Conservation (phyloP, 2,888 invertebrate species). For the Diaperis boleti region DNA sequence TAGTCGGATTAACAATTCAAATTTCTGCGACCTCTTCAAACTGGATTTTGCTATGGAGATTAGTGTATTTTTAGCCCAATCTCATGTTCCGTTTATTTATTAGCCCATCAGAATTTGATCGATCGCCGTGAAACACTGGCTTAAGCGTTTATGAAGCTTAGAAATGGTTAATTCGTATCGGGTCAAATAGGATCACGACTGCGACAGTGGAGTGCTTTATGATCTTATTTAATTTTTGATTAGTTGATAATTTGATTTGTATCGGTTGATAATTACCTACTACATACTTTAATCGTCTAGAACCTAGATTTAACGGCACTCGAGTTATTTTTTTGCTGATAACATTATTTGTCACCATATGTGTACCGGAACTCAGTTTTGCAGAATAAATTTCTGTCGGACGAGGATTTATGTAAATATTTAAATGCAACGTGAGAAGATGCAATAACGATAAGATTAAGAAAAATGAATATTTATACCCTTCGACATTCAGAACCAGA, state of each 20-base stretch:
- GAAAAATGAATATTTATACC: background rate
- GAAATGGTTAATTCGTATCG: background rate
- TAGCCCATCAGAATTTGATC: constrained; percentile 4
- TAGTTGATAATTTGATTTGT: constrained; percentile 2
- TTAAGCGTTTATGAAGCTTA: constrained; percentile 1
- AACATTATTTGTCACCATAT: background rate
- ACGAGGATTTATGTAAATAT: background rate
- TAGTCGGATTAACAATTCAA: too few species aligned
- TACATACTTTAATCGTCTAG: constrained; percentile 1
- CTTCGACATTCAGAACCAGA: too few species aligned
- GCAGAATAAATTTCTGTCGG: background rate
- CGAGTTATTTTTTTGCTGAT: background rate
- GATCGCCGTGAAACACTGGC: background rate
- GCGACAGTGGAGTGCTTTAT: background rate
- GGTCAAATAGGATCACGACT: background rate
- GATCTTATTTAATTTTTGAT: background rate
- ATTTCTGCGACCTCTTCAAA: too few species aligned
- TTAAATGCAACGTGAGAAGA: constrained; percentile 7
- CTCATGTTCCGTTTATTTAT: constrained; percentile 4
- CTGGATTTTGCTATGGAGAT: too few species aligned
- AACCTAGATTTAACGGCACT: background rate
- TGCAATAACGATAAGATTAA: constrained; percentile 1
- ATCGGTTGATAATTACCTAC: background rate
- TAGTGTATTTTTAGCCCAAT: background rate
- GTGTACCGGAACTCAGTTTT: background rate